Evolutionary conservation across 23 tunicate genomes (phyloP).

Genomic region (Styela plicata): DNA sequence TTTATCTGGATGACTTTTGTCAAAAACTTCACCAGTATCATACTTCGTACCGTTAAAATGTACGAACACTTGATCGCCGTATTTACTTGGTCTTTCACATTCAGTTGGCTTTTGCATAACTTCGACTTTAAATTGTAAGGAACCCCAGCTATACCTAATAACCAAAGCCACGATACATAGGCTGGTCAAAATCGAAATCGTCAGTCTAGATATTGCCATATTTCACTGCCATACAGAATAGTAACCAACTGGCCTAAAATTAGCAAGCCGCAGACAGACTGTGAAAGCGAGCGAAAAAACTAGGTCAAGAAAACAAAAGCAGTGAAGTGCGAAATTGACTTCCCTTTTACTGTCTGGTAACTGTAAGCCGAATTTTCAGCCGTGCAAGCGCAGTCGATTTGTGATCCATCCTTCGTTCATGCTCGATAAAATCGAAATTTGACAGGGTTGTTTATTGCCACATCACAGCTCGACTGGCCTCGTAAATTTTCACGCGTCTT

Average conservation of each 20-base stretch:
- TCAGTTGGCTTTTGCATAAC: constrained; percentile 52
- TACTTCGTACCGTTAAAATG: constrained; percentile 75
- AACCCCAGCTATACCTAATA: neutral
- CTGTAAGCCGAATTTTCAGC: too few species aligned
- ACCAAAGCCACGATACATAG: neutral
- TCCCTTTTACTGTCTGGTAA: neutral
- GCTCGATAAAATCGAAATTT: too few species aligned
- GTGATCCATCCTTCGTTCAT: too few species aligned
- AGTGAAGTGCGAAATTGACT: neutral
- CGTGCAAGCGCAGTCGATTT: too few species aligned
- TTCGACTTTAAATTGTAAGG: constrained; percentile 71
- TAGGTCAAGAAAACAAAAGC: neutral
- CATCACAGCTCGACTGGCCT: too few species aligned
- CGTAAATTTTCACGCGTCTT: too few species aligned
- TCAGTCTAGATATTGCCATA: too few species aligned
- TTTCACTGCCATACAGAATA: too few species aligned
- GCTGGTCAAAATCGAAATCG: neutral
- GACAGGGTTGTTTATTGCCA: too few species aligned
- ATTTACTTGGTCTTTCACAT: constrained; percentile 71
- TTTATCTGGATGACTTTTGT: constrained; percentile 75
- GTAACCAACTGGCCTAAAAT: too few species aligned
- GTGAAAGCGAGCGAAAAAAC: too few species aligned
- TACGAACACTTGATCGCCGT: constrained; percentile 96
- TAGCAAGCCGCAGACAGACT: neutral
- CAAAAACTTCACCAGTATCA: constrained; percentile 78